These are phyloP conservation scores for Chascanopsetta lugubris DNA, from an alignment of 2,113 vertebrate genomes.

Conservation along the genomic window DNA sequence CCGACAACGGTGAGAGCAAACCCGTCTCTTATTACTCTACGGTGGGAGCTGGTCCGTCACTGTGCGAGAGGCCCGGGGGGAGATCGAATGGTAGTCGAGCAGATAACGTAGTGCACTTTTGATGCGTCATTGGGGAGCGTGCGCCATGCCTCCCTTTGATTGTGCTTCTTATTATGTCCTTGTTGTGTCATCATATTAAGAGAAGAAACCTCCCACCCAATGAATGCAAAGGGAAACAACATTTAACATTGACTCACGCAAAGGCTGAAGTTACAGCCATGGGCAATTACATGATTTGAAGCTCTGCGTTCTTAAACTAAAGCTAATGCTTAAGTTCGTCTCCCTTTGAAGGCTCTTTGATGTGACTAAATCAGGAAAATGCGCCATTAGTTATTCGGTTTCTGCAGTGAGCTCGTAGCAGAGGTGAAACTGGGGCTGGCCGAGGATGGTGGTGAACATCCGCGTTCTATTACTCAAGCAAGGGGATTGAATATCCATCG, in stretches of 20 bases:
- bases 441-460: no score
- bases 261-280: constrained; percentile 46
- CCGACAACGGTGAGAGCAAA: constrained; percentile 89
- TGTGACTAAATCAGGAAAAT: constrained; percentile 54
- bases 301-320: constrained; percentile 46
- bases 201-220: not conserved
- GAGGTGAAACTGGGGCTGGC: constrained; percentile 51
- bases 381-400: constrained; percentile 55
- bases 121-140: constrained; percentile 14
- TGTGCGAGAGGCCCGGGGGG: not conserved
- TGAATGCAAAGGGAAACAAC: constrained; percentile 49
- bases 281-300: constrained; percentile 44
- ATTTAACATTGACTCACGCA: constrained; percentile 37
- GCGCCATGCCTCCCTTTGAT: not conserved
- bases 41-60: constrained; percentile 14
- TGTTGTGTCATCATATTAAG: not conserved
- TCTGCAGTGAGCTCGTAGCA: constrained; percentile 32
- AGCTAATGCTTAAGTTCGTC: constrained; percentile 47
- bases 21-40: constrained; percentile 2
- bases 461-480: no score
- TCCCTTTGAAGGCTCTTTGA: constrained; percentile 68
- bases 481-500: constrained; percentile 37
- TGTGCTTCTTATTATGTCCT: constrained; percentile 17
- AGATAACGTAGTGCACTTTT: constrained; percentile 20
- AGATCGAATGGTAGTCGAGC: not conserved